Percentiles rank a stretch among this genome's conserved stretches.
These are phyloP conservation scores for Oceanites oceanicus DNA, from an alignment of 2,113 vertebrate genomes.

Conservation along the genomic window DNA sequence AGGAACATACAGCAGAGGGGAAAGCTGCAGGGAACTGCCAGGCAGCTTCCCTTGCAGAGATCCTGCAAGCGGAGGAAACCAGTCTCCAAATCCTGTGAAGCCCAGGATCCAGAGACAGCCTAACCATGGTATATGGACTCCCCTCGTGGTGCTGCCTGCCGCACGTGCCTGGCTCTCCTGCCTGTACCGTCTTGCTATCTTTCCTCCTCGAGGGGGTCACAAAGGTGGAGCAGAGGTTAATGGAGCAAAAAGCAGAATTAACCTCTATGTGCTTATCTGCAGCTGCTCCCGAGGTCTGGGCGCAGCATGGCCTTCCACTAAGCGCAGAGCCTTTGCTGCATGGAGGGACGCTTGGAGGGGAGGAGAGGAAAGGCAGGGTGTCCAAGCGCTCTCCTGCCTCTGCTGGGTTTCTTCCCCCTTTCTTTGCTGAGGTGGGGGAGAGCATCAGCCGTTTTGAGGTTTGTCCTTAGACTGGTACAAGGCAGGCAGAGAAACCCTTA, in stretches of 20 bases:
- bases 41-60: not conserved
- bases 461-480: not conserved
- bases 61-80: not conserved
- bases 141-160: not conserved
- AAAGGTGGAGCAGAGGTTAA: constrained; percentile 31
- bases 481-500: not conserved
- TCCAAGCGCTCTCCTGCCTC: not conserved
- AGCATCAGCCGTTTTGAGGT: not conserved
- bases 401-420: not conserved
- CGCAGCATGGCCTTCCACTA: not conserved
- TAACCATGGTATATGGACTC: fast-evolving
- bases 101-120: not conserved
- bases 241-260: constrained; percentile 29
- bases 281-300: not conserved
- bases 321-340: fast-evolving
- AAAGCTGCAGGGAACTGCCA: not conserved
- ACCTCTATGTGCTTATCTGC: not conserved
- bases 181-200: fast-evolving
- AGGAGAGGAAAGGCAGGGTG: not conserved
- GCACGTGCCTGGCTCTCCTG: not conserved
- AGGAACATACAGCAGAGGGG: not conserved
- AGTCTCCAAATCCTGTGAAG: not conserved
- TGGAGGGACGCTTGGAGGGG: not conserved
- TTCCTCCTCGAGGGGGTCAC: not conserved
- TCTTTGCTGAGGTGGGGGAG: not conserved